Evolutionary conservation across 2,797 vertebrate species (phyloP), one percentile per base, ranked within the genome.

Genomic region (Heteromormyrus szaboi): DNA sequence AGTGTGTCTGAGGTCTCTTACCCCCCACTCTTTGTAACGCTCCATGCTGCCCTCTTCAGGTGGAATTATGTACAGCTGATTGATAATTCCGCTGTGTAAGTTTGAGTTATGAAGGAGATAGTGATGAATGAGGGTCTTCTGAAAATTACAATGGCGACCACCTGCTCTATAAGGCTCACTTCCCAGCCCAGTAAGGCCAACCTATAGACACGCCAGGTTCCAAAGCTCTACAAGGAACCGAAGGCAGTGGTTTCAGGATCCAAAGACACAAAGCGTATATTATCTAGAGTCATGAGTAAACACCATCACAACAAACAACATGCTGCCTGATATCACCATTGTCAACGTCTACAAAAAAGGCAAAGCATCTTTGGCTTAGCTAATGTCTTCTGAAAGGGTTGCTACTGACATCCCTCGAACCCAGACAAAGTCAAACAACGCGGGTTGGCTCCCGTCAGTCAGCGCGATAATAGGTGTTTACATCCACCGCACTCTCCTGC

Each of bases 401-500:
- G 72, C 41, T 44, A n/a, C 19, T 79, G 33, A n/a, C 37, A 46
- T 79, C 11, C 37, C 37, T 79, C 19, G 72, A 79, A 79, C 72
- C 72, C 37, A 79, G 72, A 79, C 72, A 79, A n/a, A 85, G 83
- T 85, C 83, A 51, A 48, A 48, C 81, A 84, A 84, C 37, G 7
- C 37, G 41, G 72, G 33, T 44, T 46, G 72, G 37, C 37, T 46
- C 72, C 37, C 37, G 17, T 50, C 83, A 53, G 46, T 85, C 46
- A 48, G 83, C 46, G 48, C 25, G 25, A 85, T 85, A 54, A 85
- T 85, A 29, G 50, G 48, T 85, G 50, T 85, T 85, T 85, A 85
- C 83, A 54, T 85, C 50, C 50, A 54, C 46, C 29, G 46, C 46
- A 29, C 46, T 53, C 22, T 29, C 22, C 12, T 29, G 25, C 50